Percentiles rank a stretch among this genome's conserved stretches.
phyloP scores from a whole-genome alignment of 1,140 invertebrate species.

The Diorhabda sublineata region DNA sequence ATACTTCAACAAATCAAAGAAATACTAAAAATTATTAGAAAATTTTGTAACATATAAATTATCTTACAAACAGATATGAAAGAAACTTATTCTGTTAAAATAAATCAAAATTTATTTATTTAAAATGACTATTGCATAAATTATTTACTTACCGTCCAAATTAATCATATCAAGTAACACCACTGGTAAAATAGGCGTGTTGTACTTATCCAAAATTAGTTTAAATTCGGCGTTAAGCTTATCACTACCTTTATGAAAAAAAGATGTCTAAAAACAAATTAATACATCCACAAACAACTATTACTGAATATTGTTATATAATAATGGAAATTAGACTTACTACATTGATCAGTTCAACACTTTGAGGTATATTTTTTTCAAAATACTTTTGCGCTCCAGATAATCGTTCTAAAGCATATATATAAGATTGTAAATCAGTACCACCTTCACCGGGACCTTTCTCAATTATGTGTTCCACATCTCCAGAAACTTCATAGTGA shows the following conservation, averaged over 20 bases:
- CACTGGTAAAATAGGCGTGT: slow-evolving; percentile 79
- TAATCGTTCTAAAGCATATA: slow-evolving; percentile 80
- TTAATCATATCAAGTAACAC: slow-evolving; percentile 80
- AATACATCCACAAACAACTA: not conserved
- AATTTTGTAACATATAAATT: too few species aligned
- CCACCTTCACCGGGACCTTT: slow-evolving; percentile 60
- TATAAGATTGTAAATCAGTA: slow-evolving; percentile 64
- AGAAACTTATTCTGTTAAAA: too few species aligned
- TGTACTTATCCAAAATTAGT: slow-evolving; percentile 78
- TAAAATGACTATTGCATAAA: too few species aligned
- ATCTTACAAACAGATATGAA: too few species aligned
- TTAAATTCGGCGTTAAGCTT: slow-evolving; percentile 83
- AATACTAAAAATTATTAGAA: too few species aligned
- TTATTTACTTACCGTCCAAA: slow-evolving; percentile 66
- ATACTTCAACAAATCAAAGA: too few species aligned
- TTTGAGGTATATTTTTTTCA: slow-evolving; percentile 87
- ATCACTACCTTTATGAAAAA: slow-evolving; percentile 70
- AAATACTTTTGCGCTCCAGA: slow-evolving; percentile 88
- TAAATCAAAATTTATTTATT: too few species aligned
- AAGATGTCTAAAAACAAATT: slow-evolving; percentile 55
- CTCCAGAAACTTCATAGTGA: slow-evolving; percentile 83
- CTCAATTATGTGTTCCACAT: slow-evolving; percentile 75
- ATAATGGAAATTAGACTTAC: slow-evolving; percentile 50
- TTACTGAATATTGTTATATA: not conserved
- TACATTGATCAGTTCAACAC: slow-evolving; percentile 90